Percentiles rank a stretch among this genome's conserved stretches.
These are phyloP conservation scores for Miniopterus natalensis DNA, from an alignment of 2,113 vertebrate species.

Conservation along the genomic window DNA sequence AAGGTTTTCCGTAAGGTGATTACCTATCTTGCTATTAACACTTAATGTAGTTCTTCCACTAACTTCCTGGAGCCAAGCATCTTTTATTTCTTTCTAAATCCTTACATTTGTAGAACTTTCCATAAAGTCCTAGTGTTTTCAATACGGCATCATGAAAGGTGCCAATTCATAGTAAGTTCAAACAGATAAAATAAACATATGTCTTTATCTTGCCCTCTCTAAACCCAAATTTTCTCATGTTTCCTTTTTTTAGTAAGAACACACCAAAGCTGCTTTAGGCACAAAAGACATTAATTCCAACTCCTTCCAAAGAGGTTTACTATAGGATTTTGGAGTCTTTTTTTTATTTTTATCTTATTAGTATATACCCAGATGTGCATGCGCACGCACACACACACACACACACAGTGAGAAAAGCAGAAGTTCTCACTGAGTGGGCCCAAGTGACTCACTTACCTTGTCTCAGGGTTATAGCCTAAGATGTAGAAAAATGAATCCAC, in stretches of 20 bases:
- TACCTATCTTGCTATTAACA: background rate
- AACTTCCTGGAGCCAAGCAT: background rate
- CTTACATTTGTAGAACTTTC: background rate
- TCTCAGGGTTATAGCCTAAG: constrained; percentile 99
- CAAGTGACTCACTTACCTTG: constrained; percentile 92
- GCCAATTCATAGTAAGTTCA: background rate
- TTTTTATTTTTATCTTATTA: background rate
- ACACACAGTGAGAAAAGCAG: background rate
- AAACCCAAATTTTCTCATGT: background rate
- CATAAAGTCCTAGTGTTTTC: background rate
- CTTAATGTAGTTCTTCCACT: background rate
- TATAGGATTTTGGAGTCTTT: background rate
- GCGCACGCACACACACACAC: background rate
- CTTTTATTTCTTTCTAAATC: background rate
- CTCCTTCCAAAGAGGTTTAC: background rate
- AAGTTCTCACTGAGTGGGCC: background rate
- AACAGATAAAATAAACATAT: background rate
- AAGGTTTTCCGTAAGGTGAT: background rate
- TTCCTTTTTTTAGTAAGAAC: background rate
- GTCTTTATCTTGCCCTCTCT: background rate
- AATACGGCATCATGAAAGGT: background rate
- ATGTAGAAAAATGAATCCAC: constrained; percentile 99
- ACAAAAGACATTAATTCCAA: background rate
- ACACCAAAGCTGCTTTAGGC: background rate
- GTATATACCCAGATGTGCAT: background rate